These are phyloP conservation scores for Parazoanthus swiftii DNA, from an alignment of 92 coral and sea anemone species.

Conservation along the genomic window DNA sequence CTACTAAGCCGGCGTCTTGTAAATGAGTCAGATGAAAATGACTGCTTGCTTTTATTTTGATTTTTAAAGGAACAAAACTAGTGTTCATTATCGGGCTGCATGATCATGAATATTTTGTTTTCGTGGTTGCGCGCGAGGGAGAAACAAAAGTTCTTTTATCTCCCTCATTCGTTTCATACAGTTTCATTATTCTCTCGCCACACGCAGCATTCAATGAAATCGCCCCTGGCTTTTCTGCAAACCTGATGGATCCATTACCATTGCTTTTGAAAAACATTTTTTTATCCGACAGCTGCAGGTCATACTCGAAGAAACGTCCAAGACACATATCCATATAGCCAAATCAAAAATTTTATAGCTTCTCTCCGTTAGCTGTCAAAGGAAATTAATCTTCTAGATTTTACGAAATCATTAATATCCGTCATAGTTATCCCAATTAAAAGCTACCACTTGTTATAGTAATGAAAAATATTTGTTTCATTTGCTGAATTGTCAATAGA, in stretches of 20 bases:
- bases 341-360: not conserved
- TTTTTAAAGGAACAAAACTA: too few relatives aligned
- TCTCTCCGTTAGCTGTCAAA: not conserved
- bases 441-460: not conserved
- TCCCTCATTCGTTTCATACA: not conserved
- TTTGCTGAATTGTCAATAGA: too few relatives aligned
- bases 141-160: not conserved
- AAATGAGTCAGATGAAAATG: too few relatives aligned
- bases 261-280: not conserved
- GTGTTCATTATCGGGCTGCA: not conserved
- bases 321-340: not conserved
- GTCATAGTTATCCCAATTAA: not conserved
- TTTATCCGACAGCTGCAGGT: not conserved
- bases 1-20: too few relatives aligned
- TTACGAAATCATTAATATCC: not conserved
- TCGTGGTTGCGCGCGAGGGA: not conserved
- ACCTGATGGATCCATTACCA: not conserved
- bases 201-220: not conserved
- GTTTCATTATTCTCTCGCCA: not conserved
- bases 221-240: not conserved
- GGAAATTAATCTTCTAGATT: not conserved
- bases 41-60: too few relatives aligned
- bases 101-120: not conserved
- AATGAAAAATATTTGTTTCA: not conserved
- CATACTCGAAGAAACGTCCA: too few relatives aligned